phyloP scores from a whole-genome alignment of 2,113 vertebrate genomes.

The Labeo rohita region DNA sequence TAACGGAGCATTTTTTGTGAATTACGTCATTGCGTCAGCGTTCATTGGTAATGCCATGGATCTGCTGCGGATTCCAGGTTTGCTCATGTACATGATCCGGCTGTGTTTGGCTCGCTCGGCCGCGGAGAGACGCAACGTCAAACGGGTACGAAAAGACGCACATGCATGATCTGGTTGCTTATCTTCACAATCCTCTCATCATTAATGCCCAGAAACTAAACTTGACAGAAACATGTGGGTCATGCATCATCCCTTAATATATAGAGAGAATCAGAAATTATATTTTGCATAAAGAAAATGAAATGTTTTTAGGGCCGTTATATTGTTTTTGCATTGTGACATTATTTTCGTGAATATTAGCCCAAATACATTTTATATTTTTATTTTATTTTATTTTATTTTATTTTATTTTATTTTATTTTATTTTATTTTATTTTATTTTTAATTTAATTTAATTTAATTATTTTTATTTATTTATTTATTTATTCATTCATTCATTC shows the following conservation, averaged over 20 bases:
- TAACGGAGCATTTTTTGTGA: conserved; percentile 96
- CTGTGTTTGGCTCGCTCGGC: conserved; percentile 92
- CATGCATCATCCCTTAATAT: background rate
- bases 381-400: background rate
- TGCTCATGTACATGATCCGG: conserved; percentile 98
- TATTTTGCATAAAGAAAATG: background rate
- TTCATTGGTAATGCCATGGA: conserved; percentile 99
- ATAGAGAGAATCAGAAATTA: background rate
- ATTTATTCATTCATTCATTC: too few relatives aligned
- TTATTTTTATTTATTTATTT: too few relatives aligned
- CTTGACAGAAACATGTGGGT: background rate
- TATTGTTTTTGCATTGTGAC: background rate
- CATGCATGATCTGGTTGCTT: background rate
- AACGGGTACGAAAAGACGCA: conserved; percentile 76
- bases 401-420: too few relatives aligned
- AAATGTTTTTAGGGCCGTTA: background rate
- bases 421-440: background rate
- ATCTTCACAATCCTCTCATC: background rate
- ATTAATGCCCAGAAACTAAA: background rate
- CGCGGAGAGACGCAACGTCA: conserved; percentile 92
- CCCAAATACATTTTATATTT: background rate
- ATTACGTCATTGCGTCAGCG: conserved; percentile 95
- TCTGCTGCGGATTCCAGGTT: conserved; percentile 92
- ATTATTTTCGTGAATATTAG: background rate
- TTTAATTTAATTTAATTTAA: too few relatives aligned